These are phyloP conservation scores for Oreocharis arfaki DNA, from an alignment of 2,113 vertebrate genomes.

Conservation along the genomic window DNA sequence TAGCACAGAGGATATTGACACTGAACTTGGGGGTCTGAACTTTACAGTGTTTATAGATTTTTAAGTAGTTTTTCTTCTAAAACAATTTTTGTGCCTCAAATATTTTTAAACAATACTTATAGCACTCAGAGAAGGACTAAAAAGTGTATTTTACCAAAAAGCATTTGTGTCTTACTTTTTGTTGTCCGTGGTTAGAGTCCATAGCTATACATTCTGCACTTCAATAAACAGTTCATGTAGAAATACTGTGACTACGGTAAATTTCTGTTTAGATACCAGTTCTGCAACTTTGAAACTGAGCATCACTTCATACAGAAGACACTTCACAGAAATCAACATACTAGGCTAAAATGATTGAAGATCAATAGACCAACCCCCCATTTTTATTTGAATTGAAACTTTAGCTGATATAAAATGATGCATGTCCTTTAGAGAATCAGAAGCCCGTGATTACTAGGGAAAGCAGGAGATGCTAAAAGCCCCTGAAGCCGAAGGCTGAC, in stretches of 20 bases:
- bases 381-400: background rate
- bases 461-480: background rate
- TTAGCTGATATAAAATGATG: background rate
- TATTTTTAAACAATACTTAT: background rate
- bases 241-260: background rate
- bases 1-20: background rate
- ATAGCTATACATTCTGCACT: background rate
- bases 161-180: background rate
- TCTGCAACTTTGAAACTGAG: background rate
- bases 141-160: background rate
- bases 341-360: background rate
- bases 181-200: background rate
- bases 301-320: background rate
- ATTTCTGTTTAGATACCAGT: background rate
- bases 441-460: background rate
- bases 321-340: background rate
- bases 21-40: background rate
- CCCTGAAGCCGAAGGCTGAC: background rate
- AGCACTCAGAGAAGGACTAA: background rate
- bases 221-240: background rate
- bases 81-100: background rate
- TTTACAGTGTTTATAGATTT: background rate
- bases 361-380: accelerated
- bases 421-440: background rate
- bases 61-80: background rate